phyloP scores from a whole-genome alignment of 2,888 invertebrate genomes.

The Eristalis arbustorum region DNA sequence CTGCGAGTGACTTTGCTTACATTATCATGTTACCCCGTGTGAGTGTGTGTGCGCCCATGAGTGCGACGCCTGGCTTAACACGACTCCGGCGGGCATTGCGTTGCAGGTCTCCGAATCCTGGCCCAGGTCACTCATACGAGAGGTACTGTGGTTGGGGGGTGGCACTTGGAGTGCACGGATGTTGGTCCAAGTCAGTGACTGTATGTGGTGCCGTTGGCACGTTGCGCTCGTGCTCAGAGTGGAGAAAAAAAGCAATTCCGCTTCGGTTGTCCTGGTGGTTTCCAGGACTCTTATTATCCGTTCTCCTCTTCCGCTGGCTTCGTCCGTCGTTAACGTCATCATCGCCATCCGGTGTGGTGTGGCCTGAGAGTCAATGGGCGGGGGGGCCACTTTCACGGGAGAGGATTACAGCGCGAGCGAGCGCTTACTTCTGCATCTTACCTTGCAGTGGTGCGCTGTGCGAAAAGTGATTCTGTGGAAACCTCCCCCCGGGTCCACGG shows the following conservation, averaged over 20 bases:
- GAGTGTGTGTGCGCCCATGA: constrained; percentile 38
- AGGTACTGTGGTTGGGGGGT: neutral
- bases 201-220: constrained; percentile 13
- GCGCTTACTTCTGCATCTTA: neutral
- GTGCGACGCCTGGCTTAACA: constrained; percentile 46
- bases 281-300: constrained; percentile 35
- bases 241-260: constrained; percentile 55
- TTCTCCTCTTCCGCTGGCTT: neutral
- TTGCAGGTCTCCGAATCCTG: neutral
- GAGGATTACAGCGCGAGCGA: neutral
- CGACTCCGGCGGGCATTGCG: constrained; percentile 1
- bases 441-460: constrained; percentile 13
- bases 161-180: constrained; percentile 19
- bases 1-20: constrained; percentile 27
- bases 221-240: constrained; percentile 40
- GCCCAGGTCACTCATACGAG: neutral
- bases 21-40: constrained; percentile 36
- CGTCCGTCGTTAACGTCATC: constrained; percentile 18
- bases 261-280: constrained; percentile 57
- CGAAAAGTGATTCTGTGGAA: constrained; percentile 40
- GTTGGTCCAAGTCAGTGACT: constrained; percentile 34
- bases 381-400: neutral
- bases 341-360: constrained; percentile 21
- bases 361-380: neutral
- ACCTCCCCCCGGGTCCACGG: neutral